A percentile compares a stretch with the other conserved stretches of the same genome.
Evolutionary conservation across 1,140 invertebrate genomes (phyloP).

Genomic region (Mya arenaria): DNA sequence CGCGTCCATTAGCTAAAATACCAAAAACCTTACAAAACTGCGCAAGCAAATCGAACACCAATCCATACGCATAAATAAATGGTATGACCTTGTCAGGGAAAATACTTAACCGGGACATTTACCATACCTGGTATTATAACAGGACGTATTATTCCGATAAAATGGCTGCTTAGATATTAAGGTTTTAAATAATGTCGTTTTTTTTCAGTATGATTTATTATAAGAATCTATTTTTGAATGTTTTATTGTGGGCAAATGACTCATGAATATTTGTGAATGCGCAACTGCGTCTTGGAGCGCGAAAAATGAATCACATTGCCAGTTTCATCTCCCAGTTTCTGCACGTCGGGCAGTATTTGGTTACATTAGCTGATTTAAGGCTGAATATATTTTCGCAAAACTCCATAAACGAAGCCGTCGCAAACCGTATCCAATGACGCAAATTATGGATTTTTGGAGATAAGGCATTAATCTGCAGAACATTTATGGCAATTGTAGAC

Average conservation of each 20-base stretch:
- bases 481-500: slow-evolving; percentile 29
- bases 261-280: neutral
- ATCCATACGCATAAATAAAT: no score
- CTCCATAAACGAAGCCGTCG: slow-evolving; percentile 14
- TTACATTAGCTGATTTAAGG: neutral
- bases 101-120: no score
- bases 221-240: no score
- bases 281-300: neutral
- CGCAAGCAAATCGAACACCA: no score
- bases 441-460: slow-evolving; percentile 26
- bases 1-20: no score
- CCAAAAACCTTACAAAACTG: no score
- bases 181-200: no score
- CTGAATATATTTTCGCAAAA: neutral
- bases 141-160: no score
- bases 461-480: slow-evolving; percentile 33
- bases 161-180: no score
- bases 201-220: no score
- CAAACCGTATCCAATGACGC: neutral
- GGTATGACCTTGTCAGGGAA: no score
- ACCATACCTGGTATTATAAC: no score
- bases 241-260: neutral
- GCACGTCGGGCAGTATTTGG: neutral
- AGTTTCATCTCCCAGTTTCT: neutral
- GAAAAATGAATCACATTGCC: neutral